Evolutionary conservation across 2,888 invertebrate species (phyloP), one percentile per base, ranked within the genome.

Genomic region (Hanleya hanleyi): DNA sequence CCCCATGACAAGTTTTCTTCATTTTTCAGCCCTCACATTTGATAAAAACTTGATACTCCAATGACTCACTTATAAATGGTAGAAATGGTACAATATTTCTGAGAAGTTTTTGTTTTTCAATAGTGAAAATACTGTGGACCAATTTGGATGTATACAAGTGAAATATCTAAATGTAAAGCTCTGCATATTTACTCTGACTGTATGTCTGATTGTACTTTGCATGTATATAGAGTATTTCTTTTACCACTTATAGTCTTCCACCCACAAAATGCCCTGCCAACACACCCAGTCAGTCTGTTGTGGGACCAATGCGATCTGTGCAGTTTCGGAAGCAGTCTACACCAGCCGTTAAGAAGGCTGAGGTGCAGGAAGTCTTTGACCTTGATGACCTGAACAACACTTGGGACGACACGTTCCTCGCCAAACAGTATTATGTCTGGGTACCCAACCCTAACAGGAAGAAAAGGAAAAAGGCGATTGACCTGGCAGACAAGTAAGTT

Each of bases 311-410:
- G n/a, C n/a, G n/a, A n/a, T n/a, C n/a, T n/a, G n/a, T n/a, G n/a
- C n/a, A n/a, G n/a, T n/a, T n/a, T n/a, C n/a, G n/a, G n/a, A 57
- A 57, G 32, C 4, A 1, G 9, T 22, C 22, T 4, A 29, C 70
- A 15, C 38, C 70, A 7, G 33, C 64, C 26, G 26, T 76, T n/a
- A 70, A 72, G 9, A 29, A 79, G 9, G 76, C 81, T n/a, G 77
- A 86, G 78, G 87, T 87, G 6, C 87, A 87, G 76, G 87, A 88
- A 70, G 82, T 87, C 35, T 87, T 87, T 83, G 87, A 88, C 65
- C 75, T 82, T 0, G 83, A 83, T 47, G 87, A 88, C 68, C 76
- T 87, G 22, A 79, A 77, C 68, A 83, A 79, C 33, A 80, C 81
- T n/a, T 88, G 87, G 87, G 84, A 87, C 64, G 84, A 86, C 22